Evolutionary conservation across 1,140 invertebrate species (phyloP).

Genomic region (Harpegnathos saltator): DNA sequence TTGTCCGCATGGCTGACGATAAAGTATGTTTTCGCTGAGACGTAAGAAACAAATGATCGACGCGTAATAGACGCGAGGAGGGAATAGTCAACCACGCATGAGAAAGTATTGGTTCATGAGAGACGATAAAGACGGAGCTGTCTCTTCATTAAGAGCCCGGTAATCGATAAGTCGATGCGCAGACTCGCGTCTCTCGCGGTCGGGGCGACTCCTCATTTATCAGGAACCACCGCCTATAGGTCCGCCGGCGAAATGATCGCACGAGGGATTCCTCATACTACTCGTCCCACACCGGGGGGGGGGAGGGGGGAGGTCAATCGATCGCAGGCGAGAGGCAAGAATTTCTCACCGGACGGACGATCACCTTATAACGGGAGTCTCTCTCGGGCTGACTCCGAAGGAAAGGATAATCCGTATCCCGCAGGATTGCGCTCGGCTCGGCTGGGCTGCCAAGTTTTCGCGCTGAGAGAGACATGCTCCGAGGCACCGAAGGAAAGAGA

Average conservation of each 20-base stretch:
- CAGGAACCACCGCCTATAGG: slow-evolving; percentile 27
- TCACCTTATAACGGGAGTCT: slow-evolving; percentile 8
- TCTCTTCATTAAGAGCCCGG: slow-evolving; percentile 53
- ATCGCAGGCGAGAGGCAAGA: slow-evolving; percentile 39
- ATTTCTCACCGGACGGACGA: slow-evolving; percentile 48
- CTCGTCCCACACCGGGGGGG: no score
- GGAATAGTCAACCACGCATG: slow-evolving; percentile 26
- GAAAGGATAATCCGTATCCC: slow-evolving; percentile 67
- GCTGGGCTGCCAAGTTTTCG: slow-evolving; percentile 21
- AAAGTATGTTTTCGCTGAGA: slow-evolving; percentile 1
- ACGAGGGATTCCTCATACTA: not conserved
- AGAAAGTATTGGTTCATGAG: not conserved
- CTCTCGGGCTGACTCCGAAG: slow-evolving; percentile 10
- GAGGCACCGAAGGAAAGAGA: slow-evolving; percentile 21
- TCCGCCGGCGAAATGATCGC: slow-evolving; percentile 32
- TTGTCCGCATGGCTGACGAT: no score
- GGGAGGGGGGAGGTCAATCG: not conserved
- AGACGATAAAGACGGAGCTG: slow-evolving; percentile 41
- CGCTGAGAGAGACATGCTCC: not conserved
- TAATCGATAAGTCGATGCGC: slow-evolving; percentile 52
- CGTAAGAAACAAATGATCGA: slow-evolving; percentile 30
- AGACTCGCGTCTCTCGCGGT: slow-evolving; percentile 14
- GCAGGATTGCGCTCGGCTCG: slow-evolving; percentile 46
- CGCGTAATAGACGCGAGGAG: not conserved
- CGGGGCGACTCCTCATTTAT: slow-evolving; percentile 49